phyloP scores from a whole-genome alignment of 2,888 invertebrate genomes.

The Nymphalis c-album region DNA sequence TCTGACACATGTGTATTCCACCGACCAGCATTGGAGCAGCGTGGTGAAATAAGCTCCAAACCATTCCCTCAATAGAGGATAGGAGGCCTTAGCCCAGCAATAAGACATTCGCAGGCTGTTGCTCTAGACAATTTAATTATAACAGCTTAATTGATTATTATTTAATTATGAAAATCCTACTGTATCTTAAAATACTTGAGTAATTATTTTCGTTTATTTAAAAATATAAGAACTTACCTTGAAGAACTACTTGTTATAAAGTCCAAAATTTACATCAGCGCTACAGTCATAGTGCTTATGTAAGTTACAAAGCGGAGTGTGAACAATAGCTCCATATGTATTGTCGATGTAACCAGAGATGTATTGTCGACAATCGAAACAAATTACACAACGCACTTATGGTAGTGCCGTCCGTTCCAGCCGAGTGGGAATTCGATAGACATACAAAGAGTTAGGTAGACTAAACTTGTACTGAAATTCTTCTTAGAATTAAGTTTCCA shows the following conservation, averaged over 20 bases:
- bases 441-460: neutral
- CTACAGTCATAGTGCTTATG: neutral
- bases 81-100: too few species aligned
- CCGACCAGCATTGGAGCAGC: too few species aligned
- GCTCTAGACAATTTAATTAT: too few species aligned
- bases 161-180: too few species aligned
- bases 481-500: neutral
- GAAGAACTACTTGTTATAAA: neutral
- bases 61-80: too few species aligned
- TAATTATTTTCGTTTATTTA: too few species aligned
- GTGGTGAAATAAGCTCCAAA: too few species aligned
- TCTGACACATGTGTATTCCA: too few species aligned
- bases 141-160: too few species aligned
- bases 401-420: constrained; percentile 12
- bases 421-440: constrained; percentile 11
- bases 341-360: constrained; percentile 17
- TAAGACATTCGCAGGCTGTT: too few species aligned
- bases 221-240: too few species aligned
- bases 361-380: constrained; percentile 24
- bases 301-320: neutral
- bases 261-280: neutral
- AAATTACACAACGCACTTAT: constrained; percentile 23
- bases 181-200: too few species aligned
- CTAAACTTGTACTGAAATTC: neutral
- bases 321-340: constrained; percentile 10